Base-by-base conservation (phyloP, 92 coral and sea anemone genomes). In the Montipora capitata region DNA sequence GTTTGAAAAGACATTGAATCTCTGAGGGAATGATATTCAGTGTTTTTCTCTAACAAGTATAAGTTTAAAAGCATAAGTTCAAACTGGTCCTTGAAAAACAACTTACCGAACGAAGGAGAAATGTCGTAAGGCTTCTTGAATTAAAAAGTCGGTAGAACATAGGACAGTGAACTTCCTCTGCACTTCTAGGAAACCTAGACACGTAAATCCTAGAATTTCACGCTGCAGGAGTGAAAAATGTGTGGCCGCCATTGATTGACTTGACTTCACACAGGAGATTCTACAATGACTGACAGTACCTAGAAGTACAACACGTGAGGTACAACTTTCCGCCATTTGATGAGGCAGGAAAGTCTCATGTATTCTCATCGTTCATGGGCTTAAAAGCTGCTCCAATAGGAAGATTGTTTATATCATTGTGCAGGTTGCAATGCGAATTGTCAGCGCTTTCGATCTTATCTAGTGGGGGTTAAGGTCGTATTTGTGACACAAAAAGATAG, bases 291-390 rank as follows among this genome's bases (percentile, higher is more conserved):
- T 40, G 76, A 70, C 52, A 70, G 76, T 48, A 70, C 49, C 52
- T 70, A 51, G 54, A 70, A 70, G 52, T 70, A 15, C 76, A 70
- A 43, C 76, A 18, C 20, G 20, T 18, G 20, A 18, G 20, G 20
- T 18, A 18, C 20, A 18, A 18, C 41, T 70, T 40, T 51, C 76
- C 52, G 76, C 54, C 76, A 70, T 70, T 72, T 72, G 77, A 72
- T 72, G 77, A 41, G 77, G 77, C 77, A 57, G 77, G 57, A 72
- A 72, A 42, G 77, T 72, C 77, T 72, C 77, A 72, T 72, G 77
- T 72, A 72, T 72, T 72, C 77, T 72, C 77, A 42, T 42, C 77
- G 77, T 72, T 72, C 77, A 42, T 72, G 41, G 59, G 57, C 77
- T 72, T 72, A 72, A 72, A 72, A 72, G 77, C 77, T 72, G 77